These are phyloP conservation scores for Manis crassicaudata DNA, from an alignment of 2,797 vertebrate genomes.

Conservation along the genomic window DNA sequence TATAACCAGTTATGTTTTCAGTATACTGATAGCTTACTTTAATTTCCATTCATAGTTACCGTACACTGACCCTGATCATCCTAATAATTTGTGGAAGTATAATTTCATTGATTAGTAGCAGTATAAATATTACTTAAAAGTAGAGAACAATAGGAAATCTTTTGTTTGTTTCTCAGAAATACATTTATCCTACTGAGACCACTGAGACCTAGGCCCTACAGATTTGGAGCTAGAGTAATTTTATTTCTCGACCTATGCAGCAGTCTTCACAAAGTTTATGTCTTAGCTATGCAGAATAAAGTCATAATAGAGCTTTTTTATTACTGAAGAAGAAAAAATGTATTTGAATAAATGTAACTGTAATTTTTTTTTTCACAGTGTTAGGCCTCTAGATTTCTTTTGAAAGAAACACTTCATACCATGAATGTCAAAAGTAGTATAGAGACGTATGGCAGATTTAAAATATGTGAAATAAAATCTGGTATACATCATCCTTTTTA, in stretches of 20 bases:
- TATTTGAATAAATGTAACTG: neutral
- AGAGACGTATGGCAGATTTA: neutral
- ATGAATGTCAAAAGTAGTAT: neutral
- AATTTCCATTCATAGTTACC: neutral
- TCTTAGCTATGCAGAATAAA: neutral
- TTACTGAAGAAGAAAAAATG: neutral
- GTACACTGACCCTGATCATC: neutral
- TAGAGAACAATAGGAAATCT: neutral
- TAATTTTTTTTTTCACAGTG: neutral
- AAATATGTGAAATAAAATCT: neutral
- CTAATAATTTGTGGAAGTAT: neutral
- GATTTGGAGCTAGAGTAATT: neutral
- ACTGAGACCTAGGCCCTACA: neutral
- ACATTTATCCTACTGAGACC: neutral
- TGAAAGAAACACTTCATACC: neutral
- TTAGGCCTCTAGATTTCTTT: constrained; percentile 15
- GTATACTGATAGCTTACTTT: neutral
- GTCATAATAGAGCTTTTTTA: neutral
- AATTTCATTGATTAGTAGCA: neutral
- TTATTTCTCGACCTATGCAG: neutral
- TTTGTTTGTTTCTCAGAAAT: neutral
- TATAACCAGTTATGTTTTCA: neutral
- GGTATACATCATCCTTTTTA: neutral
- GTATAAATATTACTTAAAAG: neutral
- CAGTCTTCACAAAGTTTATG: neutral